phyloP scores from a whole-genome alignment of 2,113 vertebrate genomes.

The Semicossyphus pulcher region DNA sequence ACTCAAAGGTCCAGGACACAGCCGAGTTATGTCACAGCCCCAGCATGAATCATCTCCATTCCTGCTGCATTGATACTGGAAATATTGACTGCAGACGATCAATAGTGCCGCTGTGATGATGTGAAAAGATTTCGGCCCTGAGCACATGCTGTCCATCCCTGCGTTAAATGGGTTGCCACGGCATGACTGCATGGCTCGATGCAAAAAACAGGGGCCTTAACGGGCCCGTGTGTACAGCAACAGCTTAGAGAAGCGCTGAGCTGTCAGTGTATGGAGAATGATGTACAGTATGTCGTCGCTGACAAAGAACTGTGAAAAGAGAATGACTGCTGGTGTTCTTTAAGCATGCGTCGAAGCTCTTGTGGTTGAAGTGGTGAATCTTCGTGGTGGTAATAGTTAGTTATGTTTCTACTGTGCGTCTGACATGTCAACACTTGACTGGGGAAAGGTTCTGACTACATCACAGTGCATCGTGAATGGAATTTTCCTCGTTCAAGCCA shows the following conservation, averaged over 20 bases:
- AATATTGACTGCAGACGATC: conserved; percentile 55
- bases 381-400: conserved; percentile 18
- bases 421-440: conserved; percentile 61
- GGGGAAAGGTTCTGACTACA: conserved; percentile 14
- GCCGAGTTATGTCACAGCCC: conserved; percentile 5
- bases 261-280: neutral
- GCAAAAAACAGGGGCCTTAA: conserved; percentile 8
- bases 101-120: conserved; percentile 57
- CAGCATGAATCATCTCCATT: neutral
- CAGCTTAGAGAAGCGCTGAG: neutral
- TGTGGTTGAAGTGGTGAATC: conserved; percentile 43
- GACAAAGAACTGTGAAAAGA: neutral
- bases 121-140: conserved; percentile 53
- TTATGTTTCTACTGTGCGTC: conserved; percentile 13
- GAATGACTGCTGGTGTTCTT: neutral
- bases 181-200: neutral
- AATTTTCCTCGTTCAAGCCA: conserved; percentile 18
- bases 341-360: neutral
- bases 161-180: conserved; percentile 8
- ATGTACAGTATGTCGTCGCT: no score
- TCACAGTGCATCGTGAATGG: neutral
- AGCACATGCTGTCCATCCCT: conserved; percentile 10
- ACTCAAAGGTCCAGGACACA: conserved; percentile 6
- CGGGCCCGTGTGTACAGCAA: conserved; percentile 1
- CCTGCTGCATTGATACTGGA: conserved; percentile 12